Evolutionary conservation across 2,888 invertebrate species (phyloP).

Genomic region (Ectemnius cavifrons): DNA sequence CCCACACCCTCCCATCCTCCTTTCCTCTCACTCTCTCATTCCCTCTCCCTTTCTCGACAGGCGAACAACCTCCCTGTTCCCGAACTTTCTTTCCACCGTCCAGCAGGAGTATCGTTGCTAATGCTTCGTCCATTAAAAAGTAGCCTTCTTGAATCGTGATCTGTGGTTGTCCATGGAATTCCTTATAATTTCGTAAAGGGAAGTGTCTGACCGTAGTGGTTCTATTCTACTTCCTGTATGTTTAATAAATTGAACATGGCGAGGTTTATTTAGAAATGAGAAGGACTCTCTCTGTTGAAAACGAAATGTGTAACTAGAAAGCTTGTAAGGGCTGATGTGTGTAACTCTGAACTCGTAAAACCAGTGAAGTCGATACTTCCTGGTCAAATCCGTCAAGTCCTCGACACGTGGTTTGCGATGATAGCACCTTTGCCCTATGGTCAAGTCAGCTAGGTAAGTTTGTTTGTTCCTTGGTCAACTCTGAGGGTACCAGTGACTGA

Average conservation of each 20-base stretch:
- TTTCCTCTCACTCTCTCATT: slow-evolving; percentile 19
- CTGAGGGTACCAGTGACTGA: slow-evolving; percentile 61
- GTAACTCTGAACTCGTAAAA: not conserved
- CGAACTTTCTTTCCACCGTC: not conserved
- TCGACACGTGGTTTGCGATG: slow-evolving; percentile 56
- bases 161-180: not conserved
- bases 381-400: slow-evolving; percentile 49
- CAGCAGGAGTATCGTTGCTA: too few species aligned
- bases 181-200: slow-evolving; percentile 10
- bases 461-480: slow-evolving; percentile 55
- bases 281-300: too few species aligned
- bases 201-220: not conserved
- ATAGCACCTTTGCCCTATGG: slow-evolving; percentile 48
- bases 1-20: slow-evolving; percentile 22
- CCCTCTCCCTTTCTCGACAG: not conserved
- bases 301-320: not conserved
- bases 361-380: slow-evolving; percentile 23
- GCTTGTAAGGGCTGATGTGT: slow-evolving; percentile 6
- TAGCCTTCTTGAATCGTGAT: slow-evolving; percentile 15
- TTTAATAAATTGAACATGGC: not conserved
- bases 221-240: not conserved
- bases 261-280: too few species aligned
- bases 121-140: slow-evolving; percentile 41
- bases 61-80: not conserved
- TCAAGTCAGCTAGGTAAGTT: slow-evolving; percentile 55